Conservation (phyloP, 2,888 invertebrate genomes). For the Oscheius myriophilus region DNA sequence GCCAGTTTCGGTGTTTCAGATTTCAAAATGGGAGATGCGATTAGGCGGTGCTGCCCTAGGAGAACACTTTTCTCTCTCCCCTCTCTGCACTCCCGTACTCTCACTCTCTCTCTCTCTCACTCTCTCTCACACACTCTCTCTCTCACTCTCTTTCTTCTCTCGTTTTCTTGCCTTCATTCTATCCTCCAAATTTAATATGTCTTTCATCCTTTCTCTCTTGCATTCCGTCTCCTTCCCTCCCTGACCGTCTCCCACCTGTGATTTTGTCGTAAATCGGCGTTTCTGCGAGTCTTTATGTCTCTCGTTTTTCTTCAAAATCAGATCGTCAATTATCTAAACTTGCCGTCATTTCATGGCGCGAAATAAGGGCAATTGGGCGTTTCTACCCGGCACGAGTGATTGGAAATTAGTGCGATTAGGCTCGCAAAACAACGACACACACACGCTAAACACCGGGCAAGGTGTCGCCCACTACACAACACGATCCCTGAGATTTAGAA, state of each 20-base stretch:
- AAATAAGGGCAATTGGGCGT: slow-evolving; percentile 2
- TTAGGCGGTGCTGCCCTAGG: too few species aligned
- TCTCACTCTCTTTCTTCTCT: not conserved
- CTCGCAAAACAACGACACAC: too few species aligned
- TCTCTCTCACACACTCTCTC: not conserved
- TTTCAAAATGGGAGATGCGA: too few species aligned
- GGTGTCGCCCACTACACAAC: too few species aligned
- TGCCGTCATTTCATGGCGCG: not conserved
- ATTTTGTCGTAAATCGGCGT: not conserved
- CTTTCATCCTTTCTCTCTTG: not conserved
- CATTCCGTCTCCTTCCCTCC: not conserved
- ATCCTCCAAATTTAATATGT: too few species aligned
- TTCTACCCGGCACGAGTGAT: not conserved
- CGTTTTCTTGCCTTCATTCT: too few species aligned
- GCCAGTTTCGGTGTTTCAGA: too few species aligned
- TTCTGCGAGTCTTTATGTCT: not conserved
- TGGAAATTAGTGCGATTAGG: too few species aligned
- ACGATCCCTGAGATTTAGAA: too few species aligned
- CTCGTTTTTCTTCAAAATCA: not conserved
- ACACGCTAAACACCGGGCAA: too few species aligned
- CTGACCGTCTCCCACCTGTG: not conserved
- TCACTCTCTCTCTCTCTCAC: slow-evolving; percentile 1
- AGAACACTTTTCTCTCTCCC: not conserved
- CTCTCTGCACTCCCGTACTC: slow-evolving; percentile 1
- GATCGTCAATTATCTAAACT: not conserved